Evolutionary conservation across 2,113 vertebrate genomes (phyloP).

Genomic region (Cranoglanis bouderius): DNA sequence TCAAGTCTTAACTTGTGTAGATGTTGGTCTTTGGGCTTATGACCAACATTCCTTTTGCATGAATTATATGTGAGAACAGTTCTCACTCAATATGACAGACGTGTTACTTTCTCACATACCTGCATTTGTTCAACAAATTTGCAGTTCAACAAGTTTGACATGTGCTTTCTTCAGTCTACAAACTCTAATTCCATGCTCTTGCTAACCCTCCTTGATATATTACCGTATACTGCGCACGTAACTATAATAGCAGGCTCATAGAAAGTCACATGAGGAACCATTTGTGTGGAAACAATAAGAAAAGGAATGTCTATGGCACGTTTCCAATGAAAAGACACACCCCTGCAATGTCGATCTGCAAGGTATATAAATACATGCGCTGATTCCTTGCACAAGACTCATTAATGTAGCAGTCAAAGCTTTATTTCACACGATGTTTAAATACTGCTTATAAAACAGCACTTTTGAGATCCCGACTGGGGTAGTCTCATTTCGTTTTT

Average conservation of each 20-base stretch:
- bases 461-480: not conserved
- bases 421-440: not conserved
- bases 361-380: not conserved
- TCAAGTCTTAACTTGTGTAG: not conserved
- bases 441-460: not conserved
- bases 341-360: not conserved
- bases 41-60: slow-evolving; percentile 10
- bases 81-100: not conserved
- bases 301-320: not conserved
- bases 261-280: not conserved
- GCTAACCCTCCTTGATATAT: not conserved
- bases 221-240: not conserved
- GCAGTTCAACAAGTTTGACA: slow-evolving; percentile 19
- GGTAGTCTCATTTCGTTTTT: not conserved
- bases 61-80: not conserved
- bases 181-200: not conserved
- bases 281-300: not conserved
- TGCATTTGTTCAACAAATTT: not conserved
- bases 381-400: not conserved
- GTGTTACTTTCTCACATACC: not conserved
- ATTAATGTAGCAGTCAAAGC: not conserved
- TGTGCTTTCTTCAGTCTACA: slow-evolving; percentile 21
- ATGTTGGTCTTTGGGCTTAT: not conserved
- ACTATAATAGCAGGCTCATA: not conserved
- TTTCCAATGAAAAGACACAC: not conserved